Evolutionary conservation across 1,140 invertebrate genomes (phyloP), one percentile per base, ranked within the genome.

Genomic region (Phocides pigmalion): DNA sequence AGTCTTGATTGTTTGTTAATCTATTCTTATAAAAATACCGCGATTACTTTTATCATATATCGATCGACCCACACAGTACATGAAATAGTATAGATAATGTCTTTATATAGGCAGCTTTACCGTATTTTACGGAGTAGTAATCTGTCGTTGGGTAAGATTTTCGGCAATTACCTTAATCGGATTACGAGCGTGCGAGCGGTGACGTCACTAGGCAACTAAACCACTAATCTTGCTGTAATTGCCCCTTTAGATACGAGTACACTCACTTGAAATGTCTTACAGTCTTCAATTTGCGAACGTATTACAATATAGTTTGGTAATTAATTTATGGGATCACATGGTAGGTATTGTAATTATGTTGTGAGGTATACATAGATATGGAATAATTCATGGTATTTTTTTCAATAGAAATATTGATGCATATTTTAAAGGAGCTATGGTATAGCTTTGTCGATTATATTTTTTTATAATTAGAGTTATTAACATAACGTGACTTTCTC

Each of bases 201-300:
- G 79, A 89, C 86, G 83, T 90, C 80, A 85, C 88, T 82, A 84
- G 63, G 88, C 88, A 88, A 90, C 88, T 73, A 76, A 59, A 84
- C 86, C 88, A 79, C 86, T 83, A 87, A 84, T 82, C 81, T 75
- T 67, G 50, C 53, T 66, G 65, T 88, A 88, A 90, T 90, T 90
- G 84, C 81, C 82, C 69, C 68, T 69, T 68, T 56, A 46, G 62
- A 32, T 51, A 9, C 32, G 32, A 42, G 39, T 25, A 63, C 53
- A 19, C 28, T 32, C 32, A 53, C 5, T 11, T 22, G 12, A 22
- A 41, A 54, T 19, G 42, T 42, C 37, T 20, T 54, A 42, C 51
- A 19, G 53, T 61, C 50, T 59, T 66, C 61, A 66, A 66, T 62
- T 62, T 66, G 20, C 47, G 47, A 49, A 8, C n/a, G 20, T 42